Evolutionary conservation across 2,797 vertebrate genomes (phyloP).

Genomic region (Enteromius unitaeniatus): DNA sequence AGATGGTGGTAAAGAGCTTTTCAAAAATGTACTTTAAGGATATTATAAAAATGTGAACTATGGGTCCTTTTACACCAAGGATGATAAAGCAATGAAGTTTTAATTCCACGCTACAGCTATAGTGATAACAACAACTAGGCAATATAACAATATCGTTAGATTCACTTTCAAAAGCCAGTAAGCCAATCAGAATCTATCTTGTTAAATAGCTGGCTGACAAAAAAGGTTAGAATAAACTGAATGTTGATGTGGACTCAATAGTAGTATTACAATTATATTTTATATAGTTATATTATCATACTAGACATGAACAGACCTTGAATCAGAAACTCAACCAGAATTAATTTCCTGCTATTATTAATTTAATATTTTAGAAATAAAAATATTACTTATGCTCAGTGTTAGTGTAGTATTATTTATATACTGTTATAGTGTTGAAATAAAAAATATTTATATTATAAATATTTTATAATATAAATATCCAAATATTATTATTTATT

Average conservation of each 20-base stretch:
- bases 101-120: background rate
- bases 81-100: background rate
- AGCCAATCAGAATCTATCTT: background rate
- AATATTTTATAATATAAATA: too few species aligned
- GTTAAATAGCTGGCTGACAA: background rate
- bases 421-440: background rate
- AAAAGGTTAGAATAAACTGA: background rate
- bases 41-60: background rate
- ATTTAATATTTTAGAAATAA: background rate
- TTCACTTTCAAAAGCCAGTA: background rate
- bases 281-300: too few species aligned
- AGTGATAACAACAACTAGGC: background rate
- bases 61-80: background rate
- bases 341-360: background rate
- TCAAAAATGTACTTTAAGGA: background rate
- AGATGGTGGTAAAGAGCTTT: background rate
- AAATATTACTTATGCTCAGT: background rate
- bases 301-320: background rate
- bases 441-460: too few species aligned
- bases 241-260: too few species aligned
- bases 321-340: background rate
- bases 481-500: too few species aligned
- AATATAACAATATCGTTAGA: background rate
- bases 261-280: too few species aligned
- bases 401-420: background rate